phyloP scores from a whole-genome alignment of 1,140 invertebrate genomes.

The Drosophila nannoptera region DNA sequence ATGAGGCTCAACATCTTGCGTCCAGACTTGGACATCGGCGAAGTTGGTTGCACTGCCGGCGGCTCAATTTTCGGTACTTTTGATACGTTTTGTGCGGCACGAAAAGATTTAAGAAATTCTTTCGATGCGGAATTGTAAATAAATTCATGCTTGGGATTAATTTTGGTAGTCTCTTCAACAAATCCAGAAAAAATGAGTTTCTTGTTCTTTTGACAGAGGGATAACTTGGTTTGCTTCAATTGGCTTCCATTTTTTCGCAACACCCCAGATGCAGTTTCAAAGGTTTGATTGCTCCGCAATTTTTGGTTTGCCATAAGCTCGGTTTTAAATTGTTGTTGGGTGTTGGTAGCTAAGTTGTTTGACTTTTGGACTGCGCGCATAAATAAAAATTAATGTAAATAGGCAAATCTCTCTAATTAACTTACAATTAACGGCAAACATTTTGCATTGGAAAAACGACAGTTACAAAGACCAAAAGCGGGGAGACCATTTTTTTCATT shows the following conservation, averaged over 20 bases:
- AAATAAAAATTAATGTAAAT: neutral
- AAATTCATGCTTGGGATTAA: constrained; percentile 45
- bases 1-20: constrained; percentile 48
- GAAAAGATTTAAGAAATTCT: neutral
- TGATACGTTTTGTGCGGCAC: neutral
- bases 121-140: constrained; percentile 43
- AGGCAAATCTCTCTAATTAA: neutral
- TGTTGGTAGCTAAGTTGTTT: constrained; percentile 31
- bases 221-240: constrained; percentile 59
- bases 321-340: constrained; percentile 48
- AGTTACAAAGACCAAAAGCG: constrained; percentile 7
- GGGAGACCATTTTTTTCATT: constrained; percentile 2
- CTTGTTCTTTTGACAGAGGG: constrained; percentile 48
- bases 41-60: constrained; percentile 10
- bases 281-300: constrained; percentile 33
- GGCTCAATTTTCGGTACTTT: constrained; percentile 21
- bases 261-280: constrained; percentile 50
- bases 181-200: constrained; percentile 61
- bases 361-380: constrained; percentile 10
- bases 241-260: constrained; percentile 43
- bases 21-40: constrained; percentile 37
- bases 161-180: constrained; percentile 25
- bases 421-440: constrained; percentile 51
- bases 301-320: constrained; percentile 17
- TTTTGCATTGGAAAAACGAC: constrained; percentile 29